Evolutionary conservation across 2,797 vertebrate genomes (phyloP).

Genomic region (Muscicapa striata): DNA sequence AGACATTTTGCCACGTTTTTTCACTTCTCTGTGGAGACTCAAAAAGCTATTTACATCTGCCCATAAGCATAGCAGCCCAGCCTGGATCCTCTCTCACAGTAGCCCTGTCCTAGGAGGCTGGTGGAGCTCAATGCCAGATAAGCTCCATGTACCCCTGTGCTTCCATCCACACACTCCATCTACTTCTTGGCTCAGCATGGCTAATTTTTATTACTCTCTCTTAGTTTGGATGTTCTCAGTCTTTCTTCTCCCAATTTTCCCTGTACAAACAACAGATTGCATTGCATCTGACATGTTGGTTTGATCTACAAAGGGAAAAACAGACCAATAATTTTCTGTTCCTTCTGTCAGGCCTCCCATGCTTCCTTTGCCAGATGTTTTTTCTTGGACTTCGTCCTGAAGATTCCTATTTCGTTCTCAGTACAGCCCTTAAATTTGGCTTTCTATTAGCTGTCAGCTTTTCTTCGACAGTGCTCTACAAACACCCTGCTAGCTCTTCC

Average conservation of each 20-base stretch:
- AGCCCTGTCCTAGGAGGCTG: neutral
- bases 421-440: neutral
- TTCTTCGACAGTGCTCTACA: neutral
- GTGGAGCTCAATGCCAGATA: neutral
- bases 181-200: neutral
- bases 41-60: neutral
- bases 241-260: constrained; percentile 10
- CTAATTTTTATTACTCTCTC: constrained; percentile 9
- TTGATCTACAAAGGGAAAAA: constrained; percentile 32
- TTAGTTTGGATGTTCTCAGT: constrained; percentile 11
- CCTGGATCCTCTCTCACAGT: neutral
- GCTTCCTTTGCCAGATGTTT: constrained; percentile 12
- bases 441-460: neutral
- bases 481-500: neutral
- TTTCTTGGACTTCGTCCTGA: neutral
- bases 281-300: constrained; percentile 16
- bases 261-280: constrained; percentile 65
- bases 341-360: constrained; percentile 27
- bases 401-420: neutral
- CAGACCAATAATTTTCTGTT: constrained; percentile 42
- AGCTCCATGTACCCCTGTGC: neutral
- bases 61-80: neutral
- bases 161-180: neutral
- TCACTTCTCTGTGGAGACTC: neutral
- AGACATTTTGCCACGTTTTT: neutral